Percentiles rank a stretch among this genome's conserved stretches.
phyloP scores from a whole-genome alignment of 35 echinoderm and acorn worm species.

The Holothuria glaberrima region DNA sequence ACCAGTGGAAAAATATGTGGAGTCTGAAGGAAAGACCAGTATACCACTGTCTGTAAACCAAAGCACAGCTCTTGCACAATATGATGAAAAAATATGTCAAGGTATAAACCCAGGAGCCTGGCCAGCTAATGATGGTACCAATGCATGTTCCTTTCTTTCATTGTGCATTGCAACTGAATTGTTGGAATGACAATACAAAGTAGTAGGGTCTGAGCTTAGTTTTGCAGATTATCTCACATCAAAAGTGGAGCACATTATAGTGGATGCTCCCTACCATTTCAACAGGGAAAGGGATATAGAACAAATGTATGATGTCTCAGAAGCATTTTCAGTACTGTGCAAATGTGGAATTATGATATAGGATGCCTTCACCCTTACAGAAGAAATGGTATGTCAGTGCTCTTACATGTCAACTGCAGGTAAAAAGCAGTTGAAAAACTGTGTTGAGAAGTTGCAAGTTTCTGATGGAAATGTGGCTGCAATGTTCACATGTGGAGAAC shows the following conservation, averaged over 20 bases:
- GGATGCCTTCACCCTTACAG: not conserved
- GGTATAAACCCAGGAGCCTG: not conserved
- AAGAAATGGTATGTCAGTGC: constrained; percentile 8
- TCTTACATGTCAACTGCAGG: constrained; percentile 1
- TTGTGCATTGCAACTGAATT: constrained; percentile 15
- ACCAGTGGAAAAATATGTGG: too few relatives aligned
- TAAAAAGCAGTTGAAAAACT: not conserved
- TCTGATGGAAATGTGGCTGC: not conserved
- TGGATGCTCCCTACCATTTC: not conserved
- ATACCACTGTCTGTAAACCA: constrained; percentile 5
- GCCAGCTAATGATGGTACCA: constrained; percentile 28
- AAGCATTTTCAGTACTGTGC: constrained; percentile 14
- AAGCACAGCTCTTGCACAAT: not conserved
- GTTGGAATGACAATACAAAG: not conserved
- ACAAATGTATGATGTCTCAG: constrained; percentile 25
- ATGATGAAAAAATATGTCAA: constrained; percentile 13
- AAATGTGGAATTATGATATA: not conserved
- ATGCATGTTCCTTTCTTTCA: constrained; percentile 5
- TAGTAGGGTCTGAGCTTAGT: not conserved
- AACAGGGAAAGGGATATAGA: not conserved
- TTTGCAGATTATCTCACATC: not conserved
- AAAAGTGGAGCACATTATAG: not conserved
- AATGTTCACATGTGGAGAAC: not conserved
- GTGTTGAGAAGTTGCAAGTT: not conserved
- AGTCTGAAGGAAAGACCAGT: not conserved